These are phyloP conservation scores for Trypoxylus dichotomus DNA, from an alignment of 1,140 invertebrate genomes.

Conservation along the genomic window DNA sequence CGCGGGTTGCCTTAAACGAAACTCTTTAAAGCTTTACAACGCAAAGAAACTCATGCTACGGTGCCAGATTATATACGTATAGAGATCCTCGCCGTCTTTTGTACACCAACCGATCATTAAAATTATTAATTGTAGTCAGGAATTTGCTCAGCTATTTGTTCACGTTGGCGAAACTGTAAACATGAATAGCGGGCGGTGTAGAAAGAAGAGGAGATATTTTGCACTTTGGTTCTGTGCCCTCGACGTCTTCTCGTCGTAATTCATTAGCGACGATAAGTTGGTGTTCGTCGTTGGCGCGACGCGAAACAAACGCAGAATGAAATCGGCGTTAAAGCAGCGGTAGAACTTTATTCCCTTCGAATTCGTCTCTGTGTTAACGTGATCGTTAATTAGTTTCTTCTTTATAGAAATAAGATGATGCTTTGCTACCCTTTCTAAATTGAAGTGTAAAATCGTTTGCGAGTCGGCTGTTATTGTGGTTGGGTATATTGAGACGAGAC, in stretches of 20 bases:
- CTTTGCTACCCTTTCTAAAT: too few species aligned
- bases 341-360: neutral
- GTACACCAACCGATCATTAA: conserved; percentile 15
- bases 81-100: neutral
- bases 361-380: neutral
- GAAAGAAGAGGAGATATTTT: conserved; percentile 17
- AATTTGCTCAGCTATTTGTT: conserved; percentile 19
- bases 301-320: neutral
- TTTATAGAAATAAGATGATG: neutral
- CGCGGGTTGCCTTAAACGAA: neutral
- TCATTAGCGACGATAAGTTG: neutral
- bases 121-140: conserved; percentile 26
- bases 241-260: neutral
- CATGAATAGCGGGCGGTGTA: neutral
- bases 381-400: neutral
- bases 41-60: neutral
- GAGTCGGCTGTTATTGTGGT: too few species aligned
- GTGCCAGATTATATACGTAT: neutral
- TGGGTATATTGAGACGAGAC: too few species aligned
- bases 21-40: neutral
- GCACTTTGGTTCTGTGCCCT: conserved; percentile 17
- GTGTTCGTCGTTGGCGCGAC: neutral
- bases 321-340: neutral
- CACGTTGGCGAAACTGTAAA: conserved; percentile 15
- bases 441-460: too few species aligned